Percentiles rank a stretch among this genome's conserved stretches.
Conservation (phyloP, 53 echinoderm and acorn worm species). For the Holothuria leucospilota region DNA sequence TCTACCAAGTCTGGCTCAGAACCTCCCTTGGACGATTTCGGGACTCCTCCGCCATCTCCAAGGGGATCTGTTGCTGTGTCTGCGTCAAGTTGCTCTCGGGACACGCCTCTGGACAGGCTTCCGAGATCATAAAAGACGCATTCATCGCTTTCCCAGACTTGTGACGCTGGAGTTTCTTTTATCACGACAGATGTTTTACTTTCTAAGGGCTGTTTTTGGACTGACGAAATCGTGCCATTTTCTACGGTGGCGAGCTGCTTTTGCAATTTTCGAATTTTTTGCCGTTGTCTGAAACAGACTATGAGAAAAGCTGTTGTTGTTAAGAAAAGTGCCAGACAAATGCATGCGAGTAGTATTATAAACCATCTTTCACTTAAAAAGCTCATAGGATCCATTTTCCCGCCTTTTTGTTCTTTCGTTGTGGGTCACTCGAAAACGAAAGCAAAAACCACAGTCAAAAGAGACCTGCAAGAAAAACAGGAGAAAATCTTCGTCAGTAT, state of each 20-base stretch:
- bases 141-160: conserved; percentile 44
- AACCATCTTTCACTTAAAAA: too few species aligned
- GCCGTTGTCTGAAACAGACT: conserved; percentile 17
- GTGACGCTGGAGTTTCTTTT: conserved; percentile 23
- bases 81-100: conserved; percentile 2
- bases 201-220: not conserved
- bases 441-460: too few species aligned
- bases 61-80: not conserved
- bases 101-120: conserved; percentile 20
- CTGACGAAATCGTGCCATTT: not conserved
- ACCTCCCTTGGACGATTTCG: not conserved
- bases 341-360: too few species aligned
- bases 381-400: too few species aligned
- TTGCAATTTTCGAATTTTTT: not conserved
- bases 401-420: too few species aligned
- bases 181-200: not conserved
- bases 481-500: too few species aligned
- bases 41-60: not conserved
- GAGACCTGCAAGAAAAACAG: too few species aligned
- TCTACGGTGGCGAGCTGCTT: conserved; percentile 12
- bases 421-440: too few species aligned
- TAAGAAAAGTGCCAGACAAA: too few species aligned
- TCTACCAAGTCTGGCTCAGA: not conserved
- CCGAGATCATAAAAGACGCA: conserved; percentile 42
- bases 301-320: not conserved